Conservation (phyloP, 2,888 invertebrate species). For the Eupeodes latifasciatus region DNA sequence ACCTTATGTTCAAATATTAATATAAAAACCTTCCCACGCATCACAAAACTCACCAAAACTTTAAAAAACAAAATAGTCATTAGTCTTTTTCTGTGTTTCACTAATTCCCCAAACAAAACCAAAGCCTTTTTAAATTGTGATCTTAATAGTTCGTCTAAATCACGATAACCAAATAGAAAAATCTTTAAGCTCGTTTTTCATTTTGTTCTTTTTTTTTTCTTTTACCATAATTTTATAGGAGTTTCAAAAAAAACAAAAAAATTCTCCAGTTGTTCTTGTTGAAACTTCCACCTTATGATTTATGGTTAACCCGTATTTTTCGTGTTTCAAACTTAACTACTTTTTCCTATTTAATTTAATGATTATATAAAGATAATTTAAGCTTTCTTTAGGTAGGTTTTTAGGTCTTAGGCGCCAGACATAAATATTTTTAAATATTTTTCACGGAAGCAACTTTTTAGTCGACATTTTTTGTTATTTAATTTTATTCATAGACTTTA, state of each 20-base stretch:
- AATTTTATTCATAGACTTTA: not conserved
- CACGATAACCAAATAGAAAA: not conserved
- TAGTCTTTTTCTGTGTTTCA: not conserved
- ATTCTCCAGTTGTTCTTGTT: not conserved
- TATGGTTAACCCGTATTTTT: constrained; percentile 1
- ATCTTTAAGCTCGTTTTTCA: constrained; percentile 17
- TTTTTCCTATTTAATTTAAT: not conserved
- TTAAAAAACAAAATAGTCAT: not conserved
- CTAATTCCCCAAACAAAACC: not conserved
- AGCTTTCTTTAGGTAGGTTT: not conserved
- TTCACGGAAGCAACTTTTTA: constrained; percentile 21
- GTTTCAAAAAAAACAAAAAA: no score
- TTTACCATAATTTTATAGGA: no score
- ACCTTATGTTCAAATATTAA: not conserved
- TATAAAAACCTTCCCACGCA: constrained; percentile 16
- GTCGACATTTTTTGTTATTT: constrained; percentile 7
- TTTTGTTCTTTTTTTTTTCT: not conserved
- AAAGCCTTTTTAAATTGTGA: not conserved
- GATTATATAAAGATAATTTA: constrained; percentile 3
- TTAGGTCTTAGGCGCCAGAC: constrained; percentile 23
- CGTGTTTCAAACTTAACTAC: not conserved
- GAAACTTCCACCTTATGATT: constrained; percentile 18
- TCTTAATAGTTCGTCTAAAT: constrained; percentile 17
- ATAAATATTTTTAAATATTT: not conserved
- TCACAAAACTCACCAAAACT: not conserved